Evolutionary conservation across 2,797 vertebrate genomes (phyloP).

Genomic region (Perodicticus potto): DNA sequence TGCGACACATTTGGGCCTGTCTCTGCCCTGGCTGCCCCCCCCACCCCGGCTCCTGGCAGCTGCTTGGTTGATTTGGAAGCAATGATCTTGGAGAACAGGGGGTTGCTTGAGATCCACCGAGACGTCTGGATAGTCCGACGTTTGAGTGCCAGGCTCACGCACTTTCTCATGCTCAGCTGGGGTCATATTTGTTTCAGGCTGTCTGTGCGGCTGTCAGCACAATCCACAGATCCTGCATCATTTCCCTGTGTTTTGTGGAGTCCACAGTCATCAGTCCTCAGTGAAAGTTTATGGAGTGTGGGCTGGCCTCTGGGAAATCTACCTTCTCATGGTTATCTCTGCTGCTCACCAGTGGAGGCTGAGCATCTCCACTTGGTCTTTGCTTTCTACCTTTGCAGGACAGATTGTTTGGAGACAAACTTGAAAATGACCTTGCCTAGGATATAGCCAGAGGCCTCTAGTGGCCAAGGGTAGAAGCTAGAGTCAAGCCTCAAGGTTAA

Average conservation of each 20-base stretch:
- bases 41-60: slow-evolving; percentile 77
- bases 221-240: slow-evolving; percentile 94
- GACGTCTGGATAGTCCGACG: slow-evolving; percentile 93
- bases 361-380: slow-evolving; percentile 91
- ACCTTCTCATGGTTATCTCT: slow-evolving; percentile 81
- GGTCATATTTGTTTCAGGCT: slow-evolving; percentile 92
- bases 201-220: slow-evolving; percentile 93
- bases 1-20: neutral
- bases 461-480: slow-evolving; percentile 91
- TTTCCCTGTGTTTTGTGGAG: slow-evolving; percentile 92
- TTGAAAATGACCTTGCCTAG: slow-evolving; percentile 95
- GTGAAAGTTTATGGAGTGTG: slow-evolving; percentile 92
- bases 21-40: neutral
- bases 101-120: slow-evolving; percentile 92
- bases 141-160: slow-evolving; percentile 92
- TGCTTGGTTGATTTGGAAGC: slow-evolving; percentile 94
- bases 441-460: slow-evolving; percentile 90
- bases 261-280: slow-evolving; percentile 95
- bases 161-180: slow-evolving; percentile 62
- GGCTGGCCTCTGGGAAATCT: slow-evolving; percentile 89
- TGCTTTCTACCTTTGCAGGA: slow-evolving; percentile 93
- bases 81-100: slow-evolving; percentile 95
- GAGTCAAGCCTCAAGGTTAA: slow-evolving; percentile 90
- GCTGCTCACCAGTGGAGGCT: slow-evolving; percentile 80
- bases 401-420: slow-evolving; percentile 95